These are phyloP conservation scores for Cherax destructor DNA, from an alignment of 1,140 invertebrate species.

Conservation along the genomic window DNA sequence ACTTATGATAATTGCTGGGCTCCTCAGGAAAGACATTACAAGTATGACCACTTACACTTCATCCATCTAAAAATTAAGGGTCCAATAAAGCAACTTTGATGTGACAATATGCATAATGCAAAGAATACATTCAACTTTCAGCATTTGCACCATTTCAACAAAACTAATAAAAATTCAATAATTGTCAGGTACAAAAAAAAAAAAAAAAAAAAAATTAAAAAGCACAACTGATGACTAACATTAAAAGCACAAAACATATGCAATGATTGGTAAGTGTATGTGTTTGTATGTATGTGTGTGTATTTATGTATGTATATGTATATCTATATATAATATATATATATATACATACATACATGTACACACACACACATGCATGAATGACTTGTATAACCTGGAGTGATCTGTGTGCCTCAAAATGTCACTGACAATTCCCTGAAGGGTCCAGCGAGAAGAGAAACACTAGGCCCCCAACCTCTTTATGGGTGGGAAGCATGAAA, in stretches of 20 bases:
- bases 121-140: constrained; percentile 40
- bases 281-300: neutral
- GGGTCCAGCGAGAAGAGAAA: constrained; percentile 55
- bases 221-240: neutral
- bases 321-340: too few species aligned
- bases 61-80: constrained; percentile 23
- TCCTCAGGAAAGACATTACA: constrained; percentile 53
- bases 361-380: too few species aligned
- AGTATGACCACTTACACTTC: constrained; percentile 49
- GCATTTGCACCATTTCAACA: constrained; percentile 25
- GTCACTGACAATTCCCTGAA: constrained; percentile 29
- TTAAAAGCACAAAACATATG: neutral
- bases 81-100: constrained; percentile 27
- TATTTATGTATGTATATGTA: neutral
- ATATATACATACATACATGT: too few species aligned
- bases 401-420: neutral
- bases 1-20: constrained; percentile 58
- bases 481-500: constrained; percentile 7
- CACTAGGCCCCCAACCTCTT: constrained; percentile 31
- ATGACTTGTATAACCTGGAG: neutral
- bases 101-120: constrained; percentile 27
- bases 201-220: constrained; percentile 23
- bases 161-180: constrained; percentile 1
- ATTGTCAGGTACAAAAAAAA: constrained; percentile 11
- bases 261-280: neutral